Percentiles rank a stretch among this genome's conserved stretches.
These are phyloP conservation scores for Aleiodes alternator DNA, from an alignment of 2,888 invertebrate genomes.

Conservation along the genomic window DNA sequence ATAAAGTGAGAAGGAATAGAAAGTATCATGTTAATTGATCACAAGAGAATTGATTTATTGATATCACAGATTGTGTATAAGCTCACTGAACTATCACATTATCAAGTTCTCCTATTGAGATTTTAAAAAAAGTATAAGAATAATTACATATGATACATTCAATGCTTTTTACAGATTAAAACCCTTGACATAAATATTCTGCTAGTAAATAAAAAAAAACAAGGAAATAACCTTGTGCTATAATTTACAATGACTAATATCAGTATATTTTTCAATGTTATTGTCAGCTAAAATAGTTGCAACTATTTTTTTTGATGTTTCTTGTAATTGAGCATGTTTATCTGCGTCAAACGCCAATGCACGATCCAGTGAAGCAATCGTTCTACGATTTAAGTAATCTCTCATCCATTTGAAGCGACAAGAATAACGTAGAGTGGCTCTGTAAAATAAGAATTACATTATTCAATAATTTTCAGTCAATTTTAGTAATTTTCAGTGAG, in stretches of 20 bases:
- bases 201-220: neutral
- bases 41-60: neutral
- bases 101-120: neutral
- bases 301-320: constrained; percentile 17
- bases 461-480: neutral
- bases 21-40: neutral
- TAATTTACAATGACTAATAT: neutral
- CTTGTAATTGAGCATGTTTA: constrained; percentile 51
- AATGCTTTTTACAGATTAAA: neutral
- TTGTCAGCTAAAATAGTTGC: neutral
- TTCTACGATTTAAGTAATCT: constrained; percentile 49
- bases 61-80: constrained; percentile 16
- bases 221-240: constrained; percentile 6
- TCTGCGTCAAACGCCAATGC: constrained; percentile 55
- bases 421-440: constrained; percentile 54
- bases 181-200: constrained; percentile 1
- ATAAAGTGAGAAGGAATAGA: neutral
- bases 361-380: constrained; percentile 50
- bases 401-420: constrained; percentile 51
- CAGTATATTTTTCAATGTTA: neutral
- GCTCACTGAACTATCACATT: neutral
- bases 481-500: neutral
- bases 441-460: constrained; percentile 49
- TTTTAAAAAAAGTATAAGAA: neutral
- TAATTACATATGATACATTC: neutral